These are phyloP conservation scores for Hyposmocoma kahamanoa DNA, from an alignment of 1,140 invertebrate genomes.

Conservation along the genomic window DNA sequence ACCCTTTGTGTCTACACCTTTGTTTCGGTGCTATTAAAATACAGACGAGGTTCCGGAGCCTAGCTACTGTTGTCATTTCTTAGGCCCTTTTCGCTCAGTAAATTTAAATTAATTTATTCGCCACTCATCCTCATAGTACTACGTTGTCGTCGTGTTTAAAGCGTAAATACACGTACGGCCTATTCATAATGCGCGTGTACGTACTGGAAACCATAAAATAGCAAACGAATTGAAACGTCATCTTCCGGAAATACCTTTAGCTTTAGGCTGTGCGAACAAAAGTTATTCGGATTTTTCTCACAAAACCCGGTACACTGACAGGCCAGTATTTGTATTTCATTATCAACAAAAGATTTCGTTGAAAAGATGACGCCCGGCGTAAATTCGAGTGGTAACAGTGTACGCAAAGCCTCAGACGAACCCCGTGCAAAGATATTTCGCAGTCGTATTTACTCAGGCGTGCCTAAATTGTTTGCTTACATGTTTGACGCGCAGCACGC, in stretches of 20 bases:
- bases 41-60: slow-evolving; percentile 48
- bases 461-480: slow-evolving; percentile 72
- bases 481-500: slow-evolving; percentile 71
- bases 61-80: slow-evolving; percentile 44
- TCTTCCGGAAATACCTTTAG: too few species aligned
- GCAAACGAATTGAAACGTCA: too few species aligned
- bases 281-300: slow-evolving; percentile 39
- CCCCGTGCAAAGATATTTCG: slow-evolving; percentile 65
- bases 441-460: slow-evolving; percentile 71
- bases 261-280: slow-evolving; percentile 12
- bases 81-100: slow-evolving; percentile 56
- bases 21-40: slow-evolving; percentile 51
- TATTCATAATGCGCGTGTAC: slow-evolving; percentile 5
- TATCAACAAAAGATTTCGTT: slow-evolving; percentile 65
- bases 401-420: slow-evolving; percentile 45
- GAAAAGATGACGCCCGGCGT: slow-evolving; percentile 61
- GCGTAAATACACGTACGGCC: slow-evolving; percentile 19
- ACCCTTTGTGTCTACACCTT: slow-evolving; percentile 54
- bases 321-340: slow-evolving; percentile 68
- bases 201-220: background rate
- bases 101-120: slow-evolving; percentile 67
- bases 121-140: slow-evolving; percentile 26
- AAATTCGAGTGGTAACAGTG: slow-evolving; percentile 42
- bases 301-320: slow-evolving; percentile 47
- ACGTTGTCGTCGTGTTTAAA: slow-evolving; percentile 23